phyloP scores from a whole-genome alignment of 1,140 invertebrate species.

The Zaprionus ghesquierei region DNA sequence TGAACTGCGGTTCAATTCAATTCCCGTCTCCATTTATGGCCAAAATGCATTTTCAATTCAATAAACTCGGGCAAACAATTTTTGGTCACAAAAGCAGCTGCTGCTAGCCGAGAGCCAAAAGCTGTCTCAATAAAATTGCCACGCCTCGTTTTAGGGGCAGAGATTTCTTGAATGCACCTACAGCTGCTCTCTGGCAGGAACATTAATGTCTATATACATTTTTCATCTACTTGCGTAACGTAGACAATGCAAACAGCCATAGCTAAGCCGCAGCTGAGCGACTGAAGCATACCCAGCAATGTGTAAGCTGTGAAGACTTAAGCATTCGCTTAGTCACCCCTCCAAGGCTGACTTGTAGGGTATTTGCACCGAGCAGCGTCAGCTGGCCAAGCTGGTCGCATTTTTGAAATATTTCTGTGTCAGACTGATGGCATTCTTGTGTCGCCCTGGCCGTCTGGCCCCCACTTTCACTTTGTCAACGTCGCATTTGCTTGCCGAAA shows the following conservation, averaged over 20 bases:
- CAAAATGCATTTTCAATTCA: slow-evolving; percentile 51
- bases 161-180: slow-evolving; percentile 49
- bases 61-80: slow-evolving; percentile 39
- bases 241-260: slow-evolving; percentile 51
- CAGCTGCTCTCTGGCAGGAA: slow-evolving; percentile 9
- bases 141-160: neutral
- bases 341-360: neutral
- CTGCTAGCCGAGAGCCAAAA: neutral
- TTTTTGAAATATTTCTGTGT: slow-evolving; percentile 52
- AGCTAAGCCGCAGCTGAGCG: neutral
- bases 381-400: slow-evolving; percentile 27
- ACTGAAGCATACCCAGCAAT: neutral
- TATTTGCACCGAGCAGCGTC: neutral
- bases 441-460: slow-evolving; percentile 9
- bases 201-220: slow-evolving; percentile 61
- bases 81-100: slow-evolving; percentile 35
- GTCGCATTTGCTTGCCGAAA: slow-evolving; percentile 40
- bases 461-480: slow-evolving; percentile 57
- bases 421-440: slow-evolving; percentile 52
- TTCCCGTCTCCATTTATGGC: slow-evolving; percentile 36
- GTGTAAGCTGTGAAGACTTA: neutral
- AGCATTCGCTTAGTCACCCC: neutral
- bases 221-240: slow-evolving; percentile 34
- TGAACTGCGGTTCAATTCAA: slow-evolving; percentile 25
- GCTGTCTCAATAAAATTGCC: slow-evolving; percentile 50